Conservation (phyloP, 2,113 vertebrate species). For the Hemiprocne comata region DNA sequence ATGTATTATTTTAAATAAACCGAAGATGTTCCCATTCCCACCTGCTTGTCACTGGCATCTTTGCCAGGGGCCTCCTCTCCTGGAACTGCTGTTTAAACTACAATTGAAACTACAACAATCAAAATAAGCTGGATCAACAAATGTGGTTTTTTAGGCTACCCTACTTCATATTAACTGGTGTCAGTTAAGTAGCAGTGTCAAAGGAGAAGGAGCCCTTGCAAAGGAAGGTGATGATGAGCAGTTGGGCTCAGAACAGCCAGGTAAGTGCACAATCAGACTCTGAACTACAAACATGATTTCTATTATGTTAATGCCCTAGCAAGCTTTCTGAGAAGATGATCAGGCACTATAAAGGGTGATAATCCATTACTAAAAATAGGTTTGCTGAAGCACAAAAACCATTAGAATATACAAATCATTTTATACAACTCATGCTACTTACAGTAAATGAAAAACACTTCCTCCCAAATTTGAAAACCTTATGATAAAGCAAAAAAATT, state of each 20-base stretch:
- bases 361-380: slow-evolving; percentile 64
- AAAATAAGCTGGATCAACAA: background rate
- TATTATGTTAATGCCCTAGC: slow-evolving; percentile 21
- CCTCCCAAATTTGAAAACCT: background rate
- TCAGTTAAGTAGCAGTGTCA: background rate
- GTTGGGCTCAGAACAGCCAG: background rate
- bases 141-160: background rate
- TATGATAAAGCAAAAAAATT: background rate
- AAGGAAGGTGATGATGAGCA: background rate
- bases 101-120: background rate
- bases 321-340: slow-evolving; percentile 58
- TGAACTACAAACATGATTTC: background rate
- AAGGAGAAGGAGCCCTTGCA: background rate
- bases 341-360: slow-evolving; percentile 55
- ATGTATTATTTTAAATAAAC: background rate
- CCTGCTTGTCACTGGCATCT: background rate
- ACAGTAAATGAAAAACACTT: background rate
- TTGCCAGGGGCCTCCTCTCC: background rate
- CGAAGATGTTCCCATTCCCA: background rate
- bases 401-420: slow-evolving; percentile 1
- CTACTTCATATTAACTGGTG: background rate
- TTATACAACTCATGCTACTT: background rate
- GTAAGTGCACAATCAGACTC: background rate
- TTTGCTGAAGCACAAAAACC: slow-evolving; percentile 32
- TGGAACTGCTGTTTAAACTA: background rate